These are phyloP conservation scores for Julus scanicus DNA, from an alignment of 2,888 invertebrate genomes.

Conservation along the genomic window DNA sequence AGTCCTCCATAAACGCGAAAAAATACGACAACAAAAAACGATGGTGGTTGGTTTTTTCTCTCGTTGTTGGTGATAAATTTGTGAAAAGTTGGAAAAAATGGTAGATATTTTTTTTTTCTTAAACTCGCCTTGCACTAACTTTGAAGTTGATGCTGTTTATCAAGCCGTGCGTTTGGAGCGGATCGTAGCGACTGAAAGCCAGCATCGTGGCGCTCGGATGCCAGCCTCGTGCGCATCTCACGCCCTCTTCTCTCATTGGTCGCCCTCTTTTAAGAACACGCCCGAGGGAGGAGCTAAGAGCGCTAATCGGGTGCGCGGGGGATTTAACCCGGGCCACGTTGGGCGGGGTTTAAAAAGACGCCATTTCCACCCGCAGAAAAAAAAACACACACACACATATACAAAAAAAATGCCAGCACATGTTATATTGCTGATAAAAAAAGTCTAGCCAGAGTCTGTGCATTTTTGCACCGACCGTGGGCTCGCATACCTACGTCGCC, in stretches of 20 bases:
- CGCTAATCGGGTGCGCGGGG: not conserved
- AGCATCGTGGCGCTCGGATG: slow-evolving; percentile 18
- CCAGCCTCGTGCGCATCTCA: not conserved
- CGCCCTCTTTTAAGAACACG: not conserved
- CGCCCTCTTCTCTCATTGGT: not conserved
- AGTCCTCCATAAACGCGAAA: no score
- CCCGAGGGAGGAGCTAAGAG: not conserved
- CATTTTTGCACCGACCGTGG: slow-evolving; percentile 30
- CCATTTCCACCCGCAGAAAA: not conserved
- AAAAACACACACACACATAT: not conserved
- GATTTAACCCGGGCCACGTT: not conserved
- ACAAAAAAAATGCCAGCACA: not conserved
- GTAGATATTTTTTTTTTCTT: not conserved
- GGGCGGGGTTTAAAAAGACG: not conserved
- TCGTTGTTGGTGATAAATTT: not conserved
- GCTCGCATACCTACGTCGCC: not conserved
- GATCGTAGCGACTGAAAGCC: slow-evolving; percentile 23
- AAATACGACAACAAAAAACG: not conserved
- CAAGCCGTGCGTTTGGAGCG: slow-evolving; percentile 6
- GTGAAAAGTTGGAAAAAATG: not conserved
- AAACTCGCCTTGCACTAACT: not conserved
- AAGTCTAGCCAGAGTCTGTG: slow-evolving; percentile 18
- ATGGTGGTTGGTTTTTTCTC: no score
- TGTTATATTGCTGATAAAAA: not conserved
- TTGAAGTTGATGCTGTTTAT: not conserved